phyloP scores from a whole-genome alignment of 2,888 invertebrate species.

The Mimachlamys varia region DNA sequence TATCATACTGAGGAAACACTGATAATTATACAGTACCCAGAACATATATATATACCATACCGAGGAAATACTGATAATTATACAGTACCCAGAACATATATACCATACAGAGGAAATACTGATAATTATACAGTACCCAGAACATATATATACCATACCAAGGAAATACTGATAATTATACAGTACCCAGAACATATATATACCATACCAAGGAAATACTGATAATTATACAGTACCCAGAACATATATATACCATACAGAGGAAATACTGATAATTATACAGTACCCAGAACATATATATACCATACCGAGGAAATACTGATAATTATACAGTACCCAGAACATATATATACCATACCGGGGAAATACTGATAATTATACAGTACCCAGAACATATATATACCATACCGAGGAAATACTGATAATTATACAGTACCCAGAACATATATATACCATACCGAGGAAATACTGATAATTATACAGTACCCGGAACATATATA shows the following conservation, averaged over 20 bases:
- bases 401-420: too few species aligned
- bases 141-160: too few species aligned
- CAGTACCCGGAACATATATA: not conserved
- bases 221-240: not conserved
- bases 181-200: not conserved
- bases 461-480: not conserved
- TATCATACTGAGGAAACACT: too few species aligned
- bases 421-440: not conserved
- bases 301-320: too few species aligned
- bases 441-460: too few species aligned
- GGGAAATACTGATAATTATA: not conserved
- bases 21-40: not conserved
- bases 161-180: not conserved
- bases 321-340: not conserved
- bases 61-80: too few species aligned
- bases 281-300: not conserved
- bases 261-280: not conserved
- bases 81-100: not conserved
- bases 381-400: not conserved
- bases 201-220: too few species aligned
- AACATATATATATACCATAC: too few species aligned
- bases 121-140: not conserved
- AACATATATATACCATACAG: too few species aligned
- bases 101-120: too few species aligned
- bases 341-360: too few species aligned